Evolutionary conservation across 37 sponge, comb jelly and placozoan species (phyloP).

Genomic region (Oopsacas minuta): DNA sequence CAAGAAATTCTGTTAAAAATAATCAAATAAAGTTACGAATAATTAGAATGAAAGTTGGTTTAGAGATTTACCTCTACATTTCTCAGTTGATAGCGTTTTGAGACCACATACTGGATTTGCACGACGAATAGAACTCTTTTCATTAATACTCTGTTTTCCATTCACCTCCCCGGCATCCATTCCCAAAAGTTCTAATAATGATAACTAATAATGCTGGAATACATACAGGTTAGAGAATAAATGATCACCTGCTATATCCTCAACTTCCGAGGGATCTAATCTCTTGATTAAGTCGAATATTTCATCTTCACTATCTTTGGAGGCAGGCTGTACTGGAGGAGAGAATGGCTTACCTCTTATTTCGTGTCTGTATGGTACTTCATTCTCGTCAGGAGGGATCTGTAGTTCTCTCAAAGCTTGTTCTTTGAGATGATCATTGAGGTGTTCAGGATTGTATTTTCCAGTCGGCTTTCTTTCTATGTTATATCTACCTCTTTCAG

Average conservation of each 20-base stretch:
- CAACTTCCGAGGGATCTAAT: neutral
- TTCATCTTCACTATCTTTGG: neutral
- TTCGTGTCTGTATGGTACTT: neutral
- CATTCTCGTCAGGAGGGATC: neutral
- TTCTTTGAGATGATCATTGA: neutral
- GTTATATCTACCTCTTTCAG: neutral
- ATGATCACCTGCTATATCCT: neutral
- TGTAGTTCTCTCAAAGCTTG: neutral
- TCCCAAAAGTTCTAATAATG: neutral
- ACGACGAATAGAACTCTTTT: neutral
- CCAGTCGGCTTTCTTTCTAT: neutral
- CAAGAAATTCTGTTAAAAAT: neutral
- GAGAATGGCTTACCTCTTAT: neutral
- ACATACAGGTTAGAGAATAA: neutral
- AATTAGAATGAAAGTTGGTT: neutral
- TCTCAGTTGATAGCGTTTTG: neutral
- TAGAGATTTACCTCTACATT: neutral
- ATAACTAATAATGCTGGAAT: neutral
- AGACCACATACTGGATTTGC: slow-evolving; percentile 2
- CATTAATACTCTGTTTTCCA: neutral
- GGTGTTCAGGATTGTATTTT: neutral
- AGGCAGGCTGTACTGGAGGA: neutral
- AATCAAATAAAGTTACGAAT: neutral
- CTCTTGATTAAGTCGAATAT: neutral
- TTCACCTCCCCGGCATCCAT: neutral